phyloP scores from a whole-genome alignment of 2,113 vertebrate species.

The Takifugu bimaculatus region DNA sequence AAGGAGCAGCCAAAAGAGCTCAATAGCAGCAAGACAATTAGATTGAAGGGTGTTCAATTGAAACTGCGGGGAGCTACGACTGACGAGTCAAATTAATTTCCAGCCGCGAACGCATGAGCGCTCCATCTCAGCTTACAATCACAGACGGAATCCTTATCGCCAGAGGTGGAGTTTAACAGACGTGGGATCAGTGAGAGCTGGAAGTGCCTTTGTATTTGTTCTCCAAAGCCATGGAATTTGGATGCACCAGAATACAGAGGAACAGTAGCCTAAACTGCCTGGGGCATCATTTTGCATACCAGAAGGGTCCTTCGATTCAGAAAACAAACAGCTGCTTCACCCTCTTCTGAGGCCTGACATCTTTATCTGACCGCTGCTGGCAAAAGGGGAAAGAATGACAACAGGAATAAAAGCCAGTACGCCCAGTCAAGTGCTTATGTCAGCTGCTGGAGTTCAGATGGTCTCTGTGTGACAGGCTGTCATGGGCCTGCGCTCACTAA shows the following conservation, averaged over 20 bases:
- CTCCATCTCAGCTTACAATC: constrained; percentile 38
- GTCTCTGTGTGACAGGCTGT: constrained; percentile 7
- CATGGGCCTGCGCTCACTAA: not conserved
- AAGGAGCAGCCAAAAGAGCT: not conserved
- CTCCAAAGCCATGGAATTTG: constrained; percentile 41
- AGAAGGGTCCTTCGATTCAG: constrained; percentile 4
- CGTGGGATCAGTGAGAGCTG: constrained; percentile 33
- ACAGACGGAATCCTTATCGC: constrained; percentile 44
- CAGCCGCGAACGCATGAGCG: constrained; percentile 8
- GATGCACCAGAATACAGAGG: constrained; percentile 6
- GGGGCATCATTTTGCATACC: constrained; percentile 8
- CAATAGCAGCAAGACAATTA: not conserved
- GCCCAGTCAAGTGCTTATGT: constrained; percentile 13
- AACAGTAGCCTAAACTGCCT: constrained; percentile 2
- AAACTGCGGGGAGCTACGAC: not conserved
- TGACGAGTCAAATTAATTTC: constrained; percentile 32
- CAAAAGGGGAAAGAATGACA: constrained; percentile 4
- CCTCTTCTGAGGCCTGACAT: not conserved
- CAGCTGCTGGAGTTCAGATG: not conserved
- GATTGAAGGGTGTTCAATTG: not conserved
- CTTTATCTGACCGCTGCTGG: constrained; percentile 2
- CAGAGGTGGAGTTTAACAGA: constrained; percentile 34
- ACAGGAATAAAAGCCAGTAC: not conserved
- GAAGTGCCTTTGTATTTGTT: constrained; percentile 47
- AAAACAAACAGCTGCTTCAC: not conserved